Base-by-base conservation (phyloP, 2,113 vertebrate species). In the Calypte anna region DNA sequence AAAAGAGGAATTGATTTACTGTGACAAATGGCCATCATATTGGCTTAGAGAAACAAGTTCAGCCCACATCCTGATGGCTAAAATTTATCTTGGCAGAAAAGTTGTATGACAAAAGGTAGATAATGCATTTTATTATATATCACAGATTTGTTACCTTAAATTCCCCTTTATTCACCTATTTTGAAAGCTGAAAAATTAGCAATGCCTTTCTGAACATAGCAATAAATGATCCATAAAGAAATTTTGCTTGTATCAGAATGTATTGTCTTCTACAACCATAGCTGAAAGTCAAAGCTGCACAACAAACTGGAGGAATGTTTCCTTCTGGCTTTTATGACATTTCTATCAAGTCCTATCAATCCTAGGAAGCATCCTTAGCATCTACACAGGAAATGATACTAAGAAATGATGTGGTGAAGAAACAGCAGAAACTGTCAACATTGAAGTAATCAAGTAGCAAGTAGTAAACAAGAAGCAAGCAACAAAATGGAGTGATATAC, bases 221-320 rank as follows among this genome's bases (percentile, higher is more conserved):
- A 88, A 57, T 58, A 92, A 82, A 90, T 68, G 79, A 84, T 55
- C 73, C 93, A 82, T 51, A 73, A 74, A 90, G 62, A 82, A 80
- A 53, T 43, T 76, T 53, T 40, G 16, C 11, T 81, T 75, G 2
- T 8, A 64, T 67, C 44, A 80, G 62, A 13, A 73, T 54, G 54
- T 43, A 25, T 28, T 30, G 33, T 15, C 38, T 48, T 93, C 22
- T 46, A 21, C 8, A 9, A 20, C 30, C 24, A 12, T 0, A 61
- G 58, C 48, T 67, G 80, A 78, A 73, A 93, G 91, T 67, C 87
- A 94, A 84, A 96, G 46, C 51, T 11, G 20, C 31, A 31, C 36
- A 75, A 44, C 74, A 55, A 55, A 53, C 63, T 66, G 51, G 67
- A 84, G 36, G 48, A 48, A 82, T 59, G 24, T 28, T 73, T 55